Percentiles rank a stretch among this genome's conserved stretches.
Evolutionary conservation across 2,888 invertebrate species (phyloP).

Genomic region (Ophion obscuratus): DNA sequence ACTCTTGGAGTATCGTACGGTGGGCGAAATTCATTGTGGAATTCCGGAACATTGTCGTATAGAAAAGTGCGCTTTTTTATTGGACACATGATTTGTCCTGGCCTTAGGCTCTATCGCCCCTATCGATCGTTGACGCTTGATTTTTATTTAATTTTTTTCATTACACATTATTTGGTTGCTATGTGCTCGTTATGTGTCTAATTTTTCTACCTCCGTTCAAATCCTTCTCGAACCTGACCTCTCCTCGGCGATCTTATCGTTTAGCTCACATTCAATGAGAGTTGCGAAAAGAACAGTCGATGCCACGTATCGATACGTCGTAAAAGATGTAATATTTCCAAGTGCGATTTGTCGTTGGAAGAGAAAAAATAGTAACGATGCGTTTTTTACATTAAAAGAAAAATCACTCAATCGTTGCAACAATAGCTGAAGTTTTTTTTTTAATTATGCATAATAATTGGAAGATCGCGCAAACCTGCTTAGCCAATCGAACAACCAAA

Average conservation of each 20-base stretch:
- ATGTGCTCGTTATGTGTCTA: constrained; percentile 55
- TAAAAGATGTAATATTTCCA: constrained; percentile 13
- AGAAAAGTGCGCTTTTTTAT: constrained; percentile 21
- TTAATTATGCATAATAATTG: no score
- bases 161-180: constrained; percentile 40
- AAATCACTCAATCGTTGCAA: background rate
- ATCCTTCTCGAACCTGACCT: constrained; percentile 57
- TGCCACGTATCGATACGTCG: background rate
- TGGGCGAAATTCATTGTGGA: constrained; percentile 7
- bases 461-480: no score
- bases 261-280: constrained; percentile 9
- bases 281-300: background rate
- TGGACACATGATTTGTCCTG: constrained; percentile 1
- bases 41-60: constrained; percentile 22
- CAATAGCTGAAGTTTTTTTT: background rate
- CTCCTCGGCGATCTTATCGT: constrained; percentile 57
- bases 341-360: background rate
- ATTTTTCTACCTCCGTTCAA: constrained; percentile 39
- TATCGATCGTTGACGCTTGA: constrained; percentile 48
- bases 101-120: constrained; percentile 51
- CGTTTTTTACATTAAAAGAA: no score
- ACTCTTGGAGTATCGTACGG: constrained; percentile 18
- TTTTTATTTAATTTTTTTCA: constrained; percentile 7
- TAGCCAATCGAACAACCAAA: no score
- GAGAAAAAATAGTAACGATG: background rate